Conservation (phyloP, 2,797 vertebrate genomes). For the Huso huso region DNA sequence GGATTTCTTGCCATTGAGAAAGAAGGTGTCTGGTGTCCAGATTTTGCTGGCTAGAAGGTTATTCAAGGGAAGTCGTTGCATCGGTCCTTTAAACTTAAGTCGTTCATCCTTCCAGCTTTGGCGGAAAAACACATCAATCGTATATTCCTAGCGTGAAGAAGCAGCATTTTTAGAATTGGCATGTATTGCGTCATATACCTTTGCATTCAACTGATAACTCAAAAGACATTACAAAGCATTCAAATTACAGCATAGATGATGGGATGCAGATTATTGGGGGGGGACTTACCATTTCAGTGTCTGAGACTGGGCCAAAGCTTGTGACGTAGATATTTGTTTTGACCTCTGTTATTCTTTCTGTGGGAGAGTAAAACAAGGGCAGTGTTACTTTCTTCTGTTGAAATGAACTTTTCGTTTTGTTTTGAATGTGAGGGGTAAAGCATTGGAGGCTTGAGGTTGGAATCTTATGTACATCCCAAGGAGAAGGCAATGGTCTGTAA, state of each 20-base stretch:
- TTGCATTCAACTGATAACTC: neutral
- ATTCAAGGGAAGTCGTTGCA: slow-evolving; percentile 76
- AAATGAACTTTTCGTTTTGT: too few relatives aligned
- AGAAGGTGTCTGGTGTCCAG: slow-evolving; percentile 84
- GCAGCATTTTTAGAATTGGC: neutral
- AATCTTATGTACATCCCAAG: too few relatives aligned
- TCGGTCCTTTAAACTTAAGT: slow-evolving; percentile 75
- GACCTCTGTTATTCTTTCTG: slow-evolving; percentile 94
- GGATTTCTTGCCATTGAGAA: slow-evolving; percentile 84
- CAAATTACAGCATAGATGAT: neutral
- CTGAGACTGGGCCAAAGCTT: slow-evolving; percentile 93
- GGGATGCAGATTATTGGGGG: neutral
- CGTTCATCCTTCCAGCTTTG: slow-evolving; percentile 86
- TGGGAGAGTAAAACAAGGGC: slow-evolving; percentile 29
- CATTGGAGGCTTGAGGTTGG: neutral
- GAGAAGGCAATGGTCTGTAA: too few relatives aligned
- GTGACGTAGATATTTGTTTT: slow-evolving; percentile 97
- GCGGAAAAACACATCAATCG: slow-evolving; percentile 83
- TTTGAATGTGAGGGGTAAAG: slow-evolving; percentile 1
- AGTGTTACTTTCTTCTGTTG: too few relatives aligned
- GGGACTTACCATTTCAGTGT: slow-evolving; percentile 89
- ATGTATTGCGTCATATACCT: neutral
- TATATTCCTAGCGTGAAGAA: slow-evolving; percentile 66
- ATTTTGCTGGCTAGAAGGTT: slow-evolving; percentile 81
- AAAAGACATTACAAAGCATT: neutral